A percentile compares a stretch with the other conserved stretches of the same genome.
phyloP scores from a whole-genome alignment of 1,140 invertebrate genomes.

The Maconellicoccus hirsutus region DNA sequence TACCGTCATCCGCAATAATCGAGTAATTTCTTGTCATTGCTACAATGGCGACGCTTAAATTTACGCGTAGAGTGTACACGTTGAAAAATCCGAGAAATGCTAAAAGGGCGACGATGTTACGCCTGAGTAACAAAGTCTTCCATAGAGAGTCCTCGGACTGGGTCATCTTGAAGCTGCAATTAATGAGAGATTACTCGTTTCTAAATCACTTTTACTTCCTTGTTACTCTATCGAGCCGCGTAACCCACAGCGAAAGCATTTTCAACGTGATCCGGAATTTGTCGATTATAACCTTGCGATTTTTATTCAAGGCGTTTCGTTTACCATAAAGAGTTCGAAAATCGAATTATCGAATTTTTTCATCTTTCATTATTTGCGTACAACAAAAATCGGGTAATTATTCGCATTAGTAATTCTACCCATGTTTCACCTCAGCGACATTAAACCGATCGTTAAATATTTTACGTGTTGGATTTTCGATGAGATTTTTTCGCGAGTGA shows the following conservation, averaged over 20 bases:
- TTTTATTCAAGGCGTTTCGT: not conserved
- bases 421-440: no score
- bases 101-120: conserved; percentile 60
- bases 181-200: no score
- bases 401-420: no score
- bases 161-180: no score
- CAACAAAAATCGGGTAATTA: no score
- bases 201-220: not conserved
- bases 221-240: not conserved
- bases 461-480: no score
- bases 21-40: conserved; percentile 53
- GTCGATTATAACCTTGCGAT: not conserved
- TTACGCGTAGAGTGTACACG: conserved; percentile 73
- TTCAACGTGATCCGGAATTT: not conserved
- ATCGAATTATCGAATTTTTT: no score
- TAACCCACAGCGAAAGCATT: no score
- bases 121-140: conserved; percentile 32
- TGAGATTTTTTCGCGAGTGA: no score
- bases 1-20: not conserved
- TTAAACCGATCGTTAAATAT: no score
- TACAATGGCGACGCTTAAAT: conserved; percentile 78
- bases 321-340: no score
- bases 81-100: conserved; percentile 82
- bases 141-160: not conserved
- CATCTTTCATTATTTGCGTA: no score